Evolutionary conservation across 2,113 vertebrate genomes (phyloP).

Genomic region (Trogon surrucura): DNA sequence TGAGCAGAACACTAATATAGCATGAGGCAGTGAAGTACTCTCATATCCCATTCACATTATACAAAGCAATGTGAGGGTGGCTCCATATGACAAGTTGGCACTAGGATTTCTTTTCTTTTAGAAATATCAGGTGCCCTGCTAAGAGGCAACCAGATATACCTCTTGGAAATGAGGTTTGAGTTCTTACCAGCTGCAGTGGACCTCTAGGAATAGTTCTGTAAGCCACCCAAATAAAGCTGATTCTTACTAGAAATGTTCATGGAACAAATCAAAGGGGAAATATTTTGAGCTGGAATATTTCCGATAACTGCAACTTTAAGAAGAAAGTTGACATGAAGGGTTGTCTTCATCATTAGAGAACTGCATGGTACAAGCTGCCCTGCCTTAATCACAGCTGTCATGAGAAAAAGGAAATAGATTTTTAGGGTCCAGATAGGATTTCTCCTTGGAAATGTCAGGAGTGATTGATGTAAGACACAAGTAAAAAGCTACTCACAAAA

Average conservation of each 20-base stretch:
- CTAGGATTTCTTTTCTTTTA: background rate
- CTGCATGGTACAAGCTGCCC: slow-evolving; percentile 32
- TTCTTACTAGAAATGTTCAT: background rate
- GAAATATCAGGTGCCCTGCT: background rate
- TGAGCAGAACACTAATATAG: slow-evolving; percentile 58
- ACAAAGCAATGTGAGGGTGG: slow-evolving; percentile 26
- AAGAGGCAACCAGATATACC: background rate
- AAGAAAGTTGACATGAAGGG: slow-evolving; percentile 32
- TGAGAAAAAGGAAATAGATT: slow-evolving; percentile 46
- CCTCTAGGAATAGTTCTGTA: background rate
- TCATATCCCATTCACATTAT: slow-evolving; percentile 28
- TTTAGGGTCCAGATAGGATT: slow-evolving; percentile 61
- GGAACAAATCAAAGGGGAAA: background rate
- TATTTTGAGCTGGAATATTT: background rate
- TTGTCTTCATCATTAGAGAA: slow-evolving; percentile 47
- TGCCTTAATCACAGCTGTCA: slow-evolving; percentile 62
- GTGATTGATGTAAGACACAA: slow-evolving; percentile 64
- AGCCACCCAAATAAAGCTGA: background rate
- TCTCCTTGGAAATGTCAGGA: slow-evolving; percentile 57
- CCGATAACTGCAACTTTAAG: slow-evolving; percentile 36
- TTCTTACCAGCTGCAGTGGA: background rate
- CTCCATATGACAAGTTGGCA: slow-evolving; percentile 53
- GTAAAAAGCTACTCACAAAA: slow-evolving; percentile 57
- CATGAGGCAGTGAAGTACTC: slow-evolving; percentile 18
- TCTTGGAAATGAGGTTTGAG: background rate